Percentiles rank a stretch among this genome's conserved stretches.
Conservation (phyloP, 2,113 vertebrate genomes). For the Antennarius striatus region DNA sequence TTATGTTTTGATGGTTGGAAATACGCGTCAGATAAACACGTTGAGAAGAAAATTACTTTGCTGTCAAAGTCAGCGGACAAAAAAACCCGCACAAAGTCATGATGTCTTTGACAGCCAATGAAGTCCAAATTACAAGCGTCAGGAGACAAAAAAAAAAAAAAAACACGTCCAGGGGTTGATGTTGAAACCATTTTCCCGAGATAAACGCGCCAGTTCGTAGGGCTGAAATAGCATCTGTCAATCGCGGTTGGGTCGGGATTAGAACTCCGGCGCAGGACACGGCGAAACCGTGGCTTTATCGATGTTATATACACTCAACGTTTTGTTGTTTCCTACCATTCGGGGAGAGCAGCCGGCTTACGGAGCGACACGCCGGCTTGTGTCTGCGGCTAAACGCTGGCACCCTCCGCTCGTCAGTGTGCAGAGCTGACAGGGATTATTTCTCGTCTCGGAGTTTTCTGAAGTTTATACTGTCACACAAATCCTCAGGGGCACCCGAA, state of each 20-base stretch:
- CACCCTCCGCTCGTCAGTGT: slow-evolving; percentile 13
- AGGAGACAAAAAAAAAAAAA: background rate
- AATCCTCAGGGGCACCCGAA: slow-evolving; percentile 49
- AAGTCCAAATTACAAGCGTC: slow-evolving; percentile 11
- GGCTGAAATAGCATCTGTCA: background rate
- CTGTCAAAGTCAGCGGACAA: slow-evolving; percentile 27
- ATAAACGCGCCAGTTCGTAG: background rate
- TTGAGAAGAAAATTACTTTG: slow-evolving; percentile 12
- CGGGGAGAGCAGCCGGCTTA: slow-evolving; percentile 3
- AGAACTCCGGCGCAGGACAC: background rate
- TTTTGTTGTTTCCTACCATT: slow-evolving; percentile 1
- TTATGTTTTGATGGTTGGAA: too few relatives aligned
- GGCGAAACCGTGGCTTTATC: slow-evolving; percentile 18
- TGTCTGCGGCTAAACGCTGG: slow-evolving; percentile 10
- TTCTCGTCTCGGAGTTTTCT: slow-evolving; percentile 42
- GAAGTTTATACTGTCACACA: slow-evolving; percentile 55
- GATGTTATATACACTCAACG: background rate
- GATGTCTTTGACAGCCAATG: slow-evolving; percentile 8
- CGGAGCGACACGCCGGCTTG: slow-evolving; percentile 7
- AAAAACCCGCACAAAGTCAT: slow-evolving; percentile 19
- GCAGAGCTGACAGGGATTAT: slow-evolving; percentile 52
- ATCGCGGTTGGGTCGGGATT: slow-evolving; percentile 1
- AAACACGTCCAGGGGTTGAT: background rate
- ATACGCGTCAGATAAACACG: slow-evolving; percentile 28
- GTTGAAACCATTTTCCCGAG: background rate